Base-by-base conservation (phyloP, 2,888 invertebrate species). In the Lacanobia wlatinum region DNA sequence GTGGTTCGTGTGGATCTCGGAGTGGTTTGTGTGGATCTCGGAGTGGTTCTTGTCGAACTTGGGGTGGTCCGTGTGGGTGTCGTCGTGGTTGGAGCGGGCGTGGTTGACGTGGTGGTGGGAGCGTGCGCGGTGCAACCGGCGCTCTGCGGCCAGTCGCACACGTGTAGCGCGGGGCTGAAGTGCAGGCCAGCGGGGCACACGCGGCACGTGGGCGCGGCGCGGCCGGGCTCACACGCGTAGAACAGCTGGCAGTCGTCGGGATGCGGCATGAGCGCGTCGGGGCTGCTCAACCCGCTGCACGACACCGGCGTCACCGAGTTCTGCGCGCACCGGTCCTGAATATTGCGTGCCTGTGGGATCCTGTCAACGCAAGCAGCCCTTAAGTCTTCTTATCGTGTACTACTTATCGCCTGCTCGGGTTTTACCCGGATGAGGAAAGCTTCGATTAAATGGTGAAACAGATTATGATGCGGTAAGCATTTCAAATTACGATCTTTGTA, bases 231-330 rank as follows among this genome's bases (percentile, higher is more conserved):
- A 76, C 91, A 91, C 73, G 88, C 87, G 75, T 90, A 91, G 83
- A 91, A 91, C 58, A 92, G 84, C 58, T 80, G 70, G 79, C 90
- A 90, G 84, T 90, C 89, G 78, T 88, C 89, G 0, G 91, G 91
- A 78, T 91, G 91, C 46, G 88, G 79, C 71, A 88, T 16, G 40
- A 91, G 78, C 8, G 80, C 82, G 71, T 90, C 90, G 6, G 70
- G 61, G 52, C 79, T 66, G 23, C 5, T 28, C n/a, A 72, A 72
- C 14, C 48, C 65, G 1, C 38, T 76, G 77, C 92, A 92, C 4
- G 84, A 84, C 46, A 91, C 87, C 5, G 40, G 7, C 3, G 78
- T 80, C 21, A 77, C 64, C 1, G 84, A 50, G 23, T 77, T 53
- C 21, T 40, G 10, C 6, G 12, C 38, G 52, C 83, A 83, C 1